Conservation (phyloP, 2,797 vertebrate genomes). For the Centroberyx gerrardi region DNA sequence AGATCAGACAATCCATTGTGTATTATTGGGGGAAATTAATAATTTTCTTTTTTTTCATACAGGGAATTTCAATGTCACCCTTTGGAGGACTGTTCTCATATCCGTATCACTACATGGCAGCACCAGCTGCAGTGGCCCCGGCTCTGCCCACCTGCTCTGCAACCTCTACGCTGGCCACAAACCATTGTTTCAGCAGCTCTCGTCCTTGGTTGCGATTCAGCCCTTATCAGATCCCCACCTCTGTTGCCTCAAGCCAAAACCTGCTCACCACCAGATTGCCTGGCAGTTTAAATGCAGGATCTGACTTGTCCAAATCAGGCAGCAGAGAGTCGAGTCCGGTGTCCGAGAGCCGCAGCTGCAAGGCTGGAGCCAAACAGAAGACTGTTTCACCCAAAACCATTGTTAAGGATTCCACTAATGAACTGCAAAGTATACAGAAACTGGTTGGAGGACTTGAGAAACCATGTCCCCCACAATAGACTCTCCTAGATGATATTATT, state of each 20-base stretch:
- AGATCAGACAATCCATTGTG: not conserved
- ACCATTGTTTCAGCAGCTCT: constrained; percentile 85
- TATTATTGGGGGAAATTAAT: not conserved
- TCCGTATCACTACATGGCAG: constrained; percentile 91
- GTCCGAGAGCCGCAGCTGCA: constrained; percentile 81
- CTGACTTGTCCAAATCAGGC: constrained; percentile 81
- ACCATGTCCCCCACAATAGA: constrained; percentile 84
- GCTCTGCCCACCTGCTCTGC: constrained; percentile 75
- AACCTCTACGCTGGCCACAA: constrained; percentile 84
- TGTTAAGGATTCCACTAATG: constrained; percentile 85
- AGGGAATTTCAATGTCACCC: constrained; percentile 92
- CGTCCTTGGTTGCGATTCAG: constrained; percentile 90
- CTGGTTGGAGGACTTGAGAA: constrained; percentile 88
- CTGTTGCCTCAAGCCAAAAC: constrained; percentile 82
- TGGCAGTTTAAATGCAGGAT: constrained; percentile 72
- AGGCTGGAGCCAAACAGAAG: constrained; percentile 84
- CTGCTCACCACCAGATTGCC: constrained; percentile 81
- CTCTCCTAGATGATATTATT: constrained; percentile 80
- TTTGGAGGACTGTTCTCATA: constrained; percentile 92
- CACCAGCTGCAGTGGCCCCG: constrained; percentile 77
- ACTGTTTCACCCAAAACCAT: constrained; percentile 84
- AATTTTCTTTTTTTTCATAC: constrained; percentile 38
- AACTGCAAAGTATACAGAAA: constrained; percentile 89
- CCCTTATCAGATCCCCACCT: constrained; percentile 91
- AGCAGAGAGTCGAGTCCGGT: constrained; percentile 80